A percentile compares a stretch with the other conserved stretches of the same genome.
Conservation (phyloP, 1,140 invertebrate species). For the Tetraneura akinire region DNA sequence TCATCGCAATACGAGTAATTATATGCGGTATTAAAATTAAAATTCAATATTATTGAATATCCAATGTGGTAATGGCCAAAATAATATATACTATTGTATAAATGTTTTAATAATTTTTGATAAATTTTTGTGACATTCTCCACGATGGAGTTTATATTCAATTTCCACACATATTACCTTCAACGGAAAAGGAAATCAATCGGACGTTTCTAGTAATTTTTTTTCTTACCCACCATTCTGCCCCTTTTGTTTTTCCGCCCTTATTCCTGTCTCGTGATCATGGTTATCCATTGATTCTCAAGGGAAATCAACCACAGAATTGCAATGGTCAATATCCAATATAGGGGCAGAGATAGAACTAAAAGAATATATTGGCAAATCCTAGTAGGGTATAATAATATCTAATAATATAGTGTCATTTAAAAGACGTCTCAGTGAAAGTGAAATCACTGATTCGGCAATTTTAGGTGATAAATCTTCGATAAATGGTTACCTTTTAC, state of each 20-base stretch:
- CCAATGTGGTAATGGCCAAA: too few species aligned
- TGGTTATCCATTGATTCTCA: slow-evolving; percentile 21
- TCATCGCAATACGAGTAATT: too few species aligned
- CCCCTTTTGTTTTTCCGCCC: not conserved
- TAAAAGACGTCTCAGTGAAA: not conserved
- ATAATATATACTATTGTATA: not conserved
- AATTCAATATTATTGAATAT: too few species aligned
- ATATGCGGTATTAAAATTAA: too few species aligned
- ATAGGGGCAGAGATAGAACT: not conserved
- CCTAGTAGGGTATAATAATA: not conserved
- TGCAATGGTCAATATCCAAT: slow-evolving; percentile 31
- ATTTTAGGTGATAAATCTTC: not conserved
- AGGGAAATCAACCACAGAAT: slow-evolving; percentile 43
- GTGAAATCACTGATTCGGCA: not conserved
- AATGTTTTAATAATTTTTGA: not conserved
- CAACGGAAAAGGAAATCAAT: slow-evolving; percentile 21
- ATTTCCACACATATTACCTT: not conserved
- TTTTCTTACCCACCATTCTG: not conserved
- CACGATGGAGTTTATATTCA: slow-evolving; percentile 14
- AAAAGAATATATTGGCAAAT: not conserved
- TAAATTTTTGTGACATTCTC: not conserved
- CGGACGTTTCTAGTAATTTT: slow-evolving; percentile 24
- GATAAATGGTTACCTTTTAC: not conserved
- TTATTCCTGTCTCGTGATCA: not conserved
- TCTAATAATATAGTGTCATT: slow-evolving; percentile 35